Evolutionary conservation across 2,888 invertebrate genomes (phyloP).

Genomic region (Netelia melanura): DNA sequence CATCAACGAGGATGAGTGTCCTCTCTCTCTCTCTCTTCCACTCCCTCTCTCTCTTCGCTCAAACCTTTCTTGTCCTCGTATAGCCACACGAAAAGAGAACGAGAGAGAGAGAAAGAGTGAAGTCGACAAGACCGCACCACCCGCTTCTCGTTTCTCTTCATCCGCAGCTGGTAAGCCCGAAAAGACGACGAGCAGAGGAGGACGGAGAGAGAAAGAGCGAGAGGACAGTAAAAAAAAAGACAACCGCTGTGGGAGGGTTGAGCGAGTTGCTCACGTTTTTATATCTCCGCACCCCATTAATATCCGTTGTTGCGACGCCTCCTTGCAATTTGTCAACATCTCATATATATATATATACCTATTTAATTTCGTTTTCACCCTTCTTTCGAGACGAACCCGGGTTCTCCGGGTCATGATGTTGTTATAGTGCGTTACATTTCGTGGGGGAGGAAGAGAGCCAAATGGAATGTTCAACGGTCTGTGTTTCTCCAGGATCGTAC

Average conservation of each 20-base stretch:
- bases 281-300: conserved; percentile 82
- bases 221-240: conserved; percentile 42
- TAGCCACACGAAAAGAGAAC: conserved; percentile 58
- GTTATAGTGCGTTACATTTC: not conserved
- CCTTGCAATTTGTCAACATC: conserved; percentile 85
- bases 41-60: not conserved
- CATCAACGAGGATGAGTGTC: conserved; percentile 11
- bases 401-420: not conserved
- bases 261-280: conserved; percentile 82
- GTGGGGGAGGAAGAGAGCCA: not conserved
- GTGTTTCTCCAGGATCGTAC: not conserved
- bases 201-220: conserved; percentile 72
- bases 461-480: not conserved
- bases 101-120: conserved; percentile 72
- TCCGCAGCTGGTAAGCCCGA: conserved; percentile 79
- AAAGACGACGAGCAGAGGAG: conserved; percentile 72
- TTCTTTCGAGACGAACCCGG: conserved; percentile 71
- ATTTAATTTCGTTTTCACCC: conserved; percentile 83
- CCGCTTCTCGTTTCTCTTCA: conserved; percentile 84
- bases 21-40: too few relatives aligned
- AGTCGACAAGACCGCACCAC: conserved; percentile 72
- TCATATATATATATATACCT: conserved; percentile 74
- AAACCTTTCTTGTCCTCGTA: conserved; percentile 55
- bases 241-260: conserved; percentile 56
- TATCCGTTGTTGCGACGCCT: conserved; percentile 84